Evolutionary conservation across 1,140 invertebrate species (phyloP).

Genomic region (Sipha flava): DNA sequence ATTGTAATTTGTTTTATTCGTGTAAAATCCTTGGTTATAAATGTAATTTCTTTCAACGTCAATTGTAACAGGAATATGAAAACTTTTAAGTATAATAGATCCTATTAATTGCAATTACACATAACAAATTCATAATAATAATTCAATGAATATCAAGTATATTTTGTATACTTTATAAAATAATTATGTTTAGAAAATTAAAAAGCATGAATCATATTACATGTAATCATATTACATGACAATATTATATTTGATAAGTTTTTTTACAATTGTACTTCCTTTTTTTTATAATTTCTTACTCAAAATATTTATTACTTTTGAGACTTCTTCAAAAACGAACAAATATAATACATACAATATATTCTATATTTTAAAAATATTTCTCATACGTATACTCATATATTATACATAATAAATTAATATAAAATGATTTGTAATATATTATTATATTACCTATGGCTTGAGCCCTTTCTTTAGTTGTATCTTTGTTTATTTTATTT

Average conservation of each 20-base stretch:
- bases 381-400: too few species aligned
- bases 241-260: neutral
- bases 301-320: neutral
- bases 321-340: neutral
- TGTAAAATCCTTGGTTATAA: neutral
- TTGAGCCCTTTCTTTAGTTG: neutral
- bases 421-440: neutral
- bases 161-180: too few species aligned
- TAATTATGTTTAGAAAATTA: neutral
- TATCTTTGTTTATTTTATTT: neutral
- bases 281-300: neutral
- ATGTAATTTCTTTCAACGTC: neutral
- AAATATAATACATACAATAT: neutral
- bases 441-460: neutral
- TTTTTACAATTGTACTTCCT: neutral
- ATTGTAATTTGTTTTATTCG: too few species aligned
- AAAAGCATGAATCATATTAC: too few species aligned
- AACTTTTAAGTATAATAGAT: neutral
- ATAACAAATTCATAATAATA: neutral
- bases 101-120: neutral
- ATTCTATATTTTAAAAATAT: neutral
- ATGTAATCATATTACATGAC: too few species aligned
- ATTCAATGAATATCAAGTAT: neutral
- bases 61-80: neutral
- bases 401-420: too few species aligned